phyloP scores from a whole-genome alignment of 1,140 invertebrate genomes.

The Sesamia nonagrioides region DNA sequence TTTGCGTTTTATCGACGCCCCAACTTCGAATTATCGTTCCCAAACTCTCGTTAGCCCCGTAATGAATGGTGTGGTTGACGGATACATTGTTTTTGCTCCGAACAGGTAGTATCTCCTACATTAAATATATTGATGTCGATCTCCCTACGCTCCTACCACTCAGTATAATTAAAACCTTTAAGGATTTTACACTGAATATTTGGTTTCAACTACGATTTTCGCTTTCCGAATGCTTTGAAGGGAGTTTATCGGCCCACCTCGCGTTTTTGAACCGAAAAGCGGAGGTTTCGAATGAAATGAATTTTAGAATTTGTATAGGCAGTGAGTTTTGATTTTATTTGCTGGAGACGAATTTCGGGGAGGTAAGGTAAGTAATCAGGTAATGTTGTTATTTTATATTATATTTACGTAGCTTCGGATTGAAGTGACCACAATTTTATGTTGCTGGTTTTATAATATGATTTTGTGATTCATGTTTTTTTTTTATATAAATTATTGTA shows the following conservation, averaged over 20 bases:
- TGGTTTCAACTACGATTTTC: constrained; percentile 63
- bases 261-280: constrained; percentile 33
- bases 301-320: constrained; percentile 19
- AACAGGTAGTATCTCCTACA: constrained; percentile 63
- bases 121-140: constrained; percentile 79
- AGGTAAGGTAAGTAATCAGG: neutral
- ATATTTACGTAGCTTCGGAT: no score
- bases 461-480: no score
- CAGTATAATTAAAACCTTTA: constrained; percentile 82
- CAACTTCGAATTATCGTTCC: constrained; percentile 26
- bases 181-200: constrained; percentile 70
- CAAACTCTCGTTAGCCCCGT: constrained; percentile 45
- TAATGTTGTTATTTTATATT: constrained; percentile 1
- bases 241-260: constrained; percentile 44
- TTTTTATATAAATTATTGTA: no score
- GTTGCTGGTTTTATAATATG: no score
- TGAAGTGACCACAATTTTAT: no score
- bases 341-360: neutral
- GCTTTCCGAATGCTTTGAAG: constrained; percentile 52
- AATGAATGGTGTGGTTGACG: constrained; percentile 70
- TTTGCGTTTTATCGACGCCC: constrained; percentile 48
- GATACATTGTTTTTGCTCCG: constrained; percentile 55
- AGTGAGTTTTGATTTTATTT: constrained; percentile 27
- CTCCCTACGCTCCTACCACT: constrained; percentile 64
- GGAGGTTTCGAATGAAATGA: constrained; percentile 3